Percentiles rank a stretch among this genome's conserved stretches.
Conservation (phyloP, 1,140 invertebrate species). For the Drosophila albomicans region DNA sequence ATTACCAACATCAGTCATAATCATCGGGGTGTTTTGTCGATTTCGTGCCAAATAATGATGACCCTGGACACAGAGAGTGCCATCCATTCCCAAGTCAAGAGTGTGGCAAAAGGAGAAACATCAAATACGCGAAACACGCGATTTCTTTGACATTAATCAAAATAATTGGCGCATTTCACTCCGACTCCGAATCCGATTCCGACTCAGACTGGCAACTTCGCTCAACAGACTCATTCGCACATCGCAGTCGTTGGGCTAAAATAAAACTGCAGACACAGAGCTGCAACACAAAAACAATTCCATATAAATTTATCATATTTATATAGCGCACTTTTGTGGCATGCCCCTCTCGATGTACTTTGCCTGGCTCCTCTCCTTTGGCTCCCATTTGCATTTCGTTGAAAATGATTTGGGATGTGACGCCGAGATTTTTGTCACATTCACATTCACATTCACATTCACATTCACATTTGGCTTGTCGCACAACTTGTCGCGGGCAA, state of each 20-base stretch:
- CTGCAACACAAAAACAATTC: conserved; percentile 55
- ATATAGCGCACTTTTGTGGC: conserved; percentile 35
- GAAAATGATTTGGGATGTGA: conserved; percentile 80
- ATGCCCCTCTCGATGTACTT: background rate
- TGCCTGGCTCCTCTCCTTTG: conserved; percentile 4
- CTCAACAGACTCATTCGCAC: conserved; percentile 79
- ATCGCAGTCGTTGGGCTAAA: conserved; percentile 48
- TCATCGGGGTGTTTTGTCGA: conserved; percentile 46
- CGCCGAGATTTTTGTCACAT: conserved; percentile 76
- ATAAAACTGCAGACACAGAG: conserved; percentile 12
- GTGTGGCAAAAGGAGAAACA: conserved; percentile 41
- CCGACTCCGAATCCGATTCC: background rate
- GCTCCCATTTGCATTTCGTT: conserved; percentile 62
- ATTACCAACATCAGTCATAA: conserved; percentile 64
- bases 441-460: conserved; percentile 59
- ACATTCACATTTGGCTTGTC: conserved; percentile 17
- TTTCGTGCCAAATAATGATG: conserved; percentile 70
- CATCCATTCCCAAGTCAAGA: background rate
- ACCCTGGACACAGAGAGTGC: conserved; percentile 25
- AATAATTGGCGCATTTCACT: conserved; percentile 82
- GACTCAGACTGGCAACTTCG: conserved; percentile 38
- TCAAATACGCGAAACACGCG: conserved; percentile 77
- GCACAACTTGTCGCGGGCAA: conserved; percentile 60
- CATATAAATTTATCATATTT: conserved; percentile 77
- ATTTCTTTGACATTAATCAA: conserved; percentile 84